Conservation (phyloP, 30 jellyfish, hydroid and myxozoan genomes). For the Phacellophora camtschatica region DNA sequence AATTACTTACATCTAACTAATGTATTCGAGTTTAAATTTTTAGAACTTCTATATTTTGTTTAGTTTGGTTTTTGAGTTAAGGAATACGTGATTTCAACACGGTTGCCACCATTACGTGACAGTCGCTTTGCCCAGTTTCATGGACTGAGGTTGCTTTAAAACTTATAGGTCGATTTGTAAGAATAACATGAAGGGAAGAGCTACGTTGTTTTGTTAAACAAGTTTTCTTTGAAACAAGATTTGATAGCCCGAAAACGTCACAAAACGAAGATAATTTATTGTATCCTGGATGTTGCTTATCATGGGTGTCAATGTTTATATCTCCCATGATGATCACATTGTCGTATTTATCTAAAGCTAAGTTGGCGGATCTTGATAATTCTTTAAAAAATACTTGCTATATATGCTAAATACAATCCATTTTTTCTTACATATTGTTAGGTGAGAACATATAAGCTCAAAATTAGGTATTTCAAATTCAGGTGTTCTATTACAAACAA, state of each 20-base stretch:
- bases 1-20: not conserved
- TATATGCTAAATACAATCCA: constrained; percentile 12
- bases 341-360: constrained; percentile 33
- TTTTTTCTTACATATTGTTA: constrained; percentile 6
- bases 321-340: constrained; percentile 31
- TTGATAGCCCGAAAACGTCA: constrained; percentile 20
- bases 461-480: not conserved
- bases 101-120: not conserved
- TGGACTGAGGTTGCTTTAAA: not conserved
- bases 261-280: not conserved
- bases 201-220: not conserved
- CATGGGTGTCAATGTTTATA: constrained; percentile 23
- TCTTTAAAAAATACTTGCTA: not conserved
- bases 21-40: not conserved
- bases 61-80: constrained; percentile 15
- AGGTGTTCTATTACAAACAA: constrained; percentile 1
- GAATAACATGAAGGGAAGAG: constrained; percentile 8
- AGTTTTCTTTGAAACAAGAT: constrained; percentile 16
- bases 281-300: constrained; percentile 6
- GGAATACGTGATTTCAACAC: not conserved
- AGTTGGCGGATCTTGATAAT: not conserved
- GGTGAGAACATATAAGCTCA: constrained; percentile 16
- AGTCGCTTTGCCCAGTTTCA: constrained; percentile 38
- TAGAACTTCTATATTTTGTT: not conserved
- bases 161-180: not conserved